phyloP scores from a whole-genome alignment of 1,140 invertebrate species.

The Magallana angulata region DNA sequence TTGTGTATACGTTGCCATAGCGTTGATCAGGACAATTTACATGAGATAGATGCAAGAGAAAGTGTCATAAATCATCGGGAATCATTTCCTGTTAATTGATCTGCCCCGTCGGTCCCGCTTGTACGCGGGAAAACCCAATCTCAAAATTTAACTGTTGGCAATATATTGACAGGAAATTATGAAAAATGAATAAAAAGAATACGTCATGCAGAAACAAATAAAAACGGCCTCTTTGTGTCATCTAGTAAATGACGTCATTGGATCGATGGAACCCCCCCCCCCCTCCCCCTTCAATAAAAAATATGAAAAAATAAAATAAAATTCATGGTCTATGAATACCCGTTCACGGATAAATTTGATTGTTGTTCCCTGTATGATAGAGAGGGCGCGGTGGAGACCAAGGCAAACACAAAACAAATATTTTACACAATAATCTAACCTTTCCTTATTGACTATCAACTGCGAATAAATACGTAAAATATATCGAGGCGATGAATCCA shows the following conservation, averaged over 20 bases:
- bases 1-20: background rate
- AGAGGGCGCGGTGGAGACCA: no score
- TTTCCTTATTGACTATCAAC: no score
- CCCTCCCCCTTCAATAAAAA: background rate
- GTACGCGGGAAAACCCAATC: background rate
- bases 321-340: no score
- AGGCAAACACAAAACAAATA: no score
- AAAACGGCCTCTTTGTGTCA: background rate
- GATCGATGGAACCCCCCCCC: background rate
- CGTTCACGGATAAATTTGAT: background rate
- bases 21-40: background rate
- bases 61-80: background rate
- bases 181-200: background rate
- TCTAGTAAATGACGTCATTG: background rate
- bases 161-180: conserved; percentile 33
- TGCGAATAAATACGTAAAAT: no score
- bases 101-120: background rate
- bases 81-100: background rate
- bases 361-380: no score
- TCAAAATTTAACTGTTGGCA: conserved; percentile 9
- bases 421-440: no score
- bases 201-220: conserved; percentile 3
- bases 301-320: background rate
- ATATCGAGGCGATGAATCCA: no score
- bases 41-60: background rate